Evolutionary conservation across 2,888 invertebrate species (phyloP), one percentile per base, ranked within the genome.

Genomic region (Hydropsyche betteni): DNA sequence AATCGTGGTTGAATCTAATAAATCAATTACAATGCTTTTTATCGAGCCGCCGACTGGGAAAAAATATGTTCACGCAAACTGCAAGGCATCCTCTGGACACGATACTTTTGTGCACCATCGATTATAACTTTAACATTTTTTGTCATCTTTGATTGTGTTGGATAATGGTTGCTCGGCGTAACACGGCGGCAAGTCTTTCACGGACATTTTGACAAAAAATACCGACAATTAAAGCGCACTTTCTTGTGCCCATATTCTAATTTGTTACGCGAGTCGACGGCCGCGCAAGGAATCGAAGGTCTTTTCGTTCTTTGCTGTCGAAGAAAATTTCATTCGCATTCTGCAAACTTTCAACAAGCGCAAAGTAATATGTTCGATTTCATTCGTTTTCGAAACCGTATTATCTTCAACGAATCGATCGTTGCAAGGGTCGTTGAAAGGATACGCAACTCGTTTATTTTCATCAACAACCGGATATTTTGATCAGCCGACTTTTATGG

Each of bases 171-270:
- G 52, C 12, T 33, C 33, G n/a, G 70, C 70, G 70, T 70, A 70
- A 70, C 70, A 14, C 70, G 53, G 52, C 70, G 70, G 70, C 70
- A n/a, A 33, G 33, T 34, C 53, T 70, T 70, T 70, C 33, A 52
- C 33, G 14, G 52, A 12, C 52, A 24, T 69, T 69, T 69, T 53
- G 53, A 70, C 53, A 70, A 70, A 70, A 70, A 70, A 70, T 53
- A 53, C 14, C 70, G 53, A 52, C 70, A 70, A 70, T 70, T 70
- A 70, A 70, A 70, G 34, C 36, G 24, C 53, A 53, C 70, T 70
- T 52, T 53, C 52, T 70, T 70, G 70, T 70, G 52, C 53, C 70
- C 70, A 70, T 70, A 70, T 70, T 70, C 33, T 34, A 38, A 70
- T 70, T 70, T 53, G 70, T 70, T 70, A 16, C 53, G 53, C 52